These are phyloP conservation scores for Lophura nycthemera DNA, from an alignment of 2,113 vertebrate genomes.

Conservation along the genomic window DNA sequence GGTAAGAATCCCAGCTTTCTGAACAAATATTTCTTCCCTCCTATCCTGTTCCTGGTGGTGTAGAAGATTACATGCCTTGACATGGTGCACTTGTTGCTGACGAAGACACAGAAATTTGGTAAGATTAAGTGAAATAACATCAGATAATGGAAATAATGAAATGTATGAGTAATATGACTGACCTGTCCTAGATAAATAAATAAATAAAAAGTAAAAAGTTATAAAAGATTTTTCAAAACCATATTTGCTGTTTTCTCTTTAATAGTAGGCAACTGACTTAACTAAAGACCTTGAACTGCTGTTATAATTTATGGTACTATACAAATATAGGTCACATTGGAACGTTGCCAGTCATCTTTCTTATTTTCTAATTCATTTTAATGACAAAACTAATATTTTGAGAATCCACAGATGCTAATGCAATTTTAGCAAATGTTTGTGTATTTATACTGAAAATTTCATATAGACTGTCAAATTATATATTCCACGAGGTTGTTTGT, in stretches of 20 bases:
- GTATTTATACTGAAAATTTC: conserved; percentile 31
- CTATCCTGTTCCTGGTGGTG: not conserved
- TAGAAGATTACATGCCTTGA: not conserved
- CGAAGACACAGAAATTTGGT: not conserved
- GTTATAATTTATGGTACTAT: not conserved
- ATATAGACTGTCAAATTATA: conserved; percentile 23
- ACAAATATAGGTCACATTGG: not conserved
- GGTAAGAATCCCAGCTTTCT: not conserved
- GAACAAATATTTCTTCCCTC: not conserved
- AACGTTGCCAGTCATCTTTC: not conserved
- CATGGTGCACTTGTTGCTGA: not conserved
- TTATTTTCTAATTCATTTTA: not conserved
- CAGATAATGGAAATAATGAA: not conserved
- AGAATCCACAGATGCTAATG: not conserved
- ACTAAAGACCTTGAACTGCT: not conserved
- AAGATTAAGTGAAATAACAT: not conserved
- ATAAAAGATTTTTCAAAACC: not conserved
- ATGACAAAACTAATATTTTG: not conserved
- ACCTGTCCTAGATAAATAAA: not conserved
- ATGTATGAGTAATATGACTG: not conserved
- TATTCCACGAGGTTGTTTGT: not conserved
- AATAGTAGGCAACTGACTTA: not conserved
- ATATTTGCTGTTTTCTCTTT: not conserved
- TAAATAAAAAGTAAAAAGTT: not conserved
- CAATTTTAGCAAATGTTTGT: conserved; percentile 43